phyloP scores from a whole-genome alignment of 2,113 vertebrate species.

The Lethenteron reissneri region DNA sequence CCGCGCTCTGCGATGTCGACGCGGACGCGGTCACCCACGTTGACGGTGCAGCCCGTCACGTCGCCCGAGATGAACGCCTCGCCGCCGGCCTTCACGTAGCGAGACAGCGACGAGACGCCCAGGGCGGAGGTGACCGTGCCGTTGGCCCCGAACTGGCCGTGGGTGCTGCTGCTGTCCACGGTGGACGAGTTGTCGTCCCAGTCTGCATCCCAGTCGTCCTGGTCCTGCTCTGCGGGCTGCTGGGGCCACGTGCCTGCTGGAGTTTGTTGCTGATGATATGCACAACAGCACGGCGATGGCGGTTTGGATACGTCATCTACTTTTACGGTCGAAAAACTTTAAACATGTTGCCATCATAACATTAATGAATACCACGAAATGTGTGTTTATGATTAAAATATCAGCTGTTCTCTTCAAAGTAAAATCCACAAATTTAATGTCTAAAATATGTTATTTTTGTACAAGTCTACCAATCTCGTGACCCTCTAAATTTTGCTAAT shows the following conservation, averaged over 20 bases:
- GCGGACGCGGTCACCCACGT: conserved; percentile 78
- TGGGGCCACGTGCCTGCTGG: conserved; percentile 15
- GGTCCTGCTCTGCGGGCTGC: conserved; percentile 46
- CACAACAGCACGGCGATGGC: too few relatives aligned
- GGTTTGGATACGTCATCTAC: too few relatives aligned
- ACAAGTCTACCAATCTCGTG: too few relatives aligned
- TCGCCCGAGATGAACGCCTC: conserved; percentile 91
- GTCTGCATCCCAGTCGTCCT: conserved; percentile 88
- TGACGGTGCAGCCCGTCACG: conserved; percentile 48
- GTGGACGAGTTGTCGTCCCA: conserved; percentile 86
- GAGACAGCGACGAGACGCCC: conserved; percentile 86
- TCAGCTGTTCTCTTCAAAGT: too few relatives aligned
- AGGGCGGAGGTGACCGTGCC: conserved; percentile 66
- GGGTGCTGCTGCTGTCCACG: conserved; percentile 24
- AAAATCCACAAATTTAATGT: too few relatives aligned
- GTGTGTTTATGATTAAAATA: too few relatives aligned
- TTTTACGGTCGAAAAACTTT: too few relatives aligned
- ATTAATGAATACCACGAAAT: too few relatives aligned
- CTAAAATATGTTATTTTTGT: too few relatives aligned
- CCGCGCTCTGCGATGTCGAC: conserved; percentile 59
- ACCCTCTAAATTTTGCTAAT: too few relatives aligned
- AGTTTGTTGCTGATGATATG: not conserved
- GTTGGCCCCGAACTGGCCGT: conserved; percentile 43
- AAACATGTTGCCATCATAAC: too few relatives aligned
- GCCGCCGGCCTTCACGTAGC: conserved; percentile 80